These are phyloP conservation scores for Nomada fucata DNA, from an alignment of 2,888 invertebrate genomes.

Conservation along the genomic window DNA sequence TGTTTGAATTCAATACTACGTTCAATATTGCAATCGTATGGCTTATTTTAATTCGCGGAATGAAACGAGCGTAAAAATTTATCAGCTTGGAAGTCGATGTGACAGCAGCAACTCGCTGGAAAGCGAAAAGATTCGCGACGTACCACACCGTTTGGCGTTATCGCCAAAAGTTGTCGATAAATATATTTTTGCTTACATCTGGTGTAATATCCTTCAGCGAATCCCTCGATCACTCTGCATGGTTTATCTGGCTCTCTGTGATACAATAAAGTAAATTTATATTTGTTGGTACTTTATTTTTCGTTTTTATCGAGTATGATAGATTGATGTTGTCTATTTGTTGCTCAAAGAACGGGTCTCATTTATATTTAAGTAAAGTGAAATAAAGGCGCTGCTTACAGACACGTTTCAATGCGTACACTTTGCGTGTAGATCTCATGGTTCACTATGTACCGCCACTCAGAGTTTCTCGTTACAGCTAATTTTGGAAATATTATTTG, in stretches of 20 bases:
- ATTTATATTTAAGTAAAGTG: neutral
- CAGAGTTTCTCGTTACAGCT: slow-evolving; percentile 86
- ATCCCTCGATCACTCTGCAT: slow-evolving; percentile 81
- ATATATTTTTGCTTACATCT: slow-evolving; percentile 87
- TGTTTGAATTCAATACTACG: neutral
- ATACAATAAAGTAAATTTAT: neutral
- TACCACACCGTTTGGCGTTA: slow-evolving; percentile 84
- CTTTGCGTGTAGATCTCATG: slow-evolving; percentile 88
- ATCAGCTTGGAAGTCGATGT: slow-evolving; percentile 72
- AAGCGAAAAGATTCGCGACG: slow-evolving; percentile 86
- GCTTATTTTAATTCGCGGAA: neutral
- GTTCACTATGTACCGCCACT: slow-evolving; percentile 90
- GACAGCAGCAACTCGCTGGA: slow-evolving; percentile 92
- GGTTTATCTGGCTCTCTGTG: slow-evolving; percentile 75
- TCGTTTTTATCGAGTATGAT: no score
- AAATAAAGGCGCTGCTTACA: slow-evolving; percentile 85
- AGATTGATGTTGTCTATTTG: neutral
- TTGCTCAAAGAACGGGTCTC: neutral
- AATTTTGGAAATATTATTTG: slow-evolving; percentile 87
- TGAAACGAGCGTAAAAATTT: slow-evolving; percentile 3
- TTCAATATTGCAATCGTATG: neutral
- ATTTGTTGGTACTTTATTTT: no score
- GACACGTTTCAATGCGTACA: slow-evolving; percentile 90
- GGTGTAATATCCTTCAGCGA: slow-evolving; percentile 83
- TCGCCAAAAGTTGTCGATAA: slow-evolving; percentile 85